Percentiles rank a stretch among this genome's conserved stretches.
These are phyloP conservation scores for Melolontha melolontha DNA, from an alignment of 2,888 invertebrate genomes.

Conservation along the genomic window DNA sequence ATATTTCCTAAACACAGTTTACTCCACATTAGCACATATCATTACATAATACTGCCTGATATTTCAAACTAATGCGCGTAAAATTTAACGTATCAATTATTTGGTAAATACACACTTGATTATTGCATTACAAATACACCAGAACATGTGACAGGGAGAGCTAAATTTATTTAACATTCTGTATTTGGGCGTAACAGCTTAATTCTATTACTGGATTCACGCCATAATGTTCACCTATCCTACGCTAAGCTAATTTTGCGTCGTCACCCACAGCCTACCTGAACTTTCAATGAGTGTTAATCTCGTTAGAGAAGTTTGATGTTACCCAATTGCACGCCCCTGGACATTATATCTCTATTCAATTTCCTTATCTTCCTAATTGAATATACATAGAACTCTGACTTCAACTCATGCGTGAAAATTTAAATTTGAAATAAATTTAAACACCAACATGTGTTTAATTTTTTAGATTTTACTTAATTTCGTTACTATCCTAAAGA, in stretches of 20 bases:
- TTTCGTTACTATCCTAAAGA: too few relatives aligned
- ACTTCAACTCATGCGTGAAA: neutral
- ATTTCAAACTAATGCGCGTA: too few relatives aligned
- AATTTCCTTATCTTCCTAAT: too few relatives aligned
- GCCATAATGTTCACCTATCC: slow-evolving; percentile 60
- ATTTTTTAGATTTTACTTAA: too few relatives aligned
- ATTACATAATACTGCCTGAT: too few relatives aligned
- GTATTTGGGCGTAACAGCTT: slow-evolving; percentile 5
- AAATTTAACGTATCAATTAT: too few relatives aligned
- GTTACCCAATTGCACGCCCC: slow-evolving; percentile 30
- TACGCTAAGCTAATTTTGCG: slow-evolving; percentile 63
- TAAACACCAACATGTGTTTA: too few relatives aligned
- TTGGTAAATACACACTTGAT: too few relatives aligned
- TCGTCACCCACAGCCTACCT: slow-evolving; percentile 63
- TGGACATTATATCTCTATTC: too few relatives aligned
- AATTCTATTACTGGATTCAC: slow-evolving; percentile 14
- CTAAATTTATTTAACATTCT: slow-evolving; percentile 15
- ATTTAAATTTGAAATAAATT: neutral
- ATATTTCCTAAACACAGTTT: too few relatives aligned
- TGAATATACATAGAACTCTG: neutral
- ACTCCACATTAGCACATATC: too few relatives aligned
- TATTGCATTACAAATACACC: too few relatives aligned
- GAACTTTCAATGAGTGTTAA: slow-evolving; percentile 58
- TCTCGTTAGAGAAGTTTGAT: slow-evolving; percentile 52
- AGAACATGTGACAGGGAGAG: neutral